A percentile compares a stretch with the other conserved stretches of the same genome.
Evolutionary conservation across 2,888 invertebrate species (phyloP).

Genomic region (Leptarthrus brevirostris): DNA sequence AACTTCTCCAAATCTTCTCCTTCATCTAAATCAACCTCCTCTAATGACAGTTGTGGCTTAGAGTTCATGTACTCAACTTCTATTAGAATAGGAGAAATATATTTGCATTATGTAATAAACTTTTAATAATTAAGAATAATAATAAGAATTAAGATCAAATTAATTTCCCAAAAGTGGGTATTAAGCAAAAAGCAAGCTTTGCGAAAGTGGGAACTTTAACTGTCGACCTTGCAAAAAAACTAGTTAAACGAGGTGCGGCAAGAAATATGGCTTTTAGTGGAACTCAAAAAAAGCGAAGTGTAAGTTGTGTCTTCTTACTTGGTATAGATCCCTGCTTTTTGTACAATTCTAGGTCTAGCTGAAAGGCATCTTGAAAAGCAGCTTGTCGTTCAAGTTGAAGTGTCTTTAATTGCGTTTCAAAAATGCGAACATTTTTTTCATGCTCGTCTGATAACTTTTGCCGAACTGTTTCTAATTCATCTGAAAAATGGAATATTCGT

Average conservation of each 20-base stretch:
- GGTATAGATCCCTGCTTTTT: slow-evolving; percentile 73
- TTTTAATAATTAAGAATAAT: no score
- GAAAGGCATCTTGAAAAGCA: slow-evolving; percentile 77
- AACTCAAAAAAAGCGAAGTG: not conserved
- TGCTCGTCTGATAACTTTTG: slow-evolving; percentile 71
- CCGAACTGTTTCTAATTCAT: slow-evolving; percentile 66
- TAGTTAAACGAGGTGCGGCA: not conserved
- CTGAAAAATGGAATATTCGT: slow-evolving; percentile 56
- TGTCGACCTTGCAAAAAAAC: not conserved
- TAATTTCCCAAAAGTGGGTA: no score
- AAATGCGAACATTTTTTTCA: slow-evolving; percentile 69
- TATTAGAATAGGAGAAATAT: no score
- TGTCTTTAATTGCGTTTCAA: slow-evolving; percentile 70
- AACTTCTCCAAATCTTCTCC: slow-evolving; percentile 73
- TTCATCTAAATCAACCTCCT: slow-evolving; percentile 75
- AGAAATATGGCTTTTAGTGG: not conserved
- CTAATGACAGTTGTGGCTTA: slow-evolving; percentile 68
- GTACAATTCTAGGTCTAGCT: slow-evolving; percentile 74
- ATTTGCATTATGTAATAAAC: no score
- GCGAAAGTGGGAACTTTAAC: not conserved
- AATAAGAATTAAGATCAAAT: no score
- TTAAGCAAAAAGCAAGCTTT: slow-evolving; percentile 1
- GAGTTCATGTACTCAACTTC: no score
- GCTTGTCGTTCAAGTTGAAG: slow-evolving; percentile 74
- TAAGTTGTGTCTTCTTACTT: slow-evolving; percentile 65